Evolutionary conservation across 2,113 vertebrate species (phyloP), one percentile per base, ranked within the genome.

Genomic region (Cynoglossus semilaevis): DNA sequence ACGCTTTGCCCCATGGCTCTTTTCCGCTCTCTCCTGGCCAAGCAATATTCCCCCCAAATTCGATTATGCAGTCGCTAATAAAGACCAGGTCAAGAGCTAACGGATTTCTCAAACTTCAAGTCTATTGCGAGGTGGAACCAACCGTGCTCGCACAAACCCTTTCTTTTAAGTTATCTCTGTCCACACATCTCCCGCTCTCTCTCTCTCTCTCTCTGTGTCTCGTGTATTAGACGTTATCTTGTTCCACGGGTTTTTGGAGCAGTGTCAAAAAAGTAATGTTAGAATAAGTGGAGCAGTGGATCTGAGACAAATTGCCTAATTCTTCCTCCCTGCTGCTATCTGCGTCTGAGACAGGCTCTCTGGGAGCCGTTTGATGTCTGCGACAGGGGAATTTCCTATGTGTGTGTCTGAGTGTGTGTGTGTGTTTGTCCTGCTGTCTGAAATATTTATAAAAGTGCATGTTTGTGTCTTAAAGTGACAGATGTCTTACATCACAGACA

Each of bases 11-110:
- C 91, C 40, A 1, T 53, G 88, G 94, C 91, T 76, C 80, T 89
- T 92, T 93, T 91, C 91, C 91, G n/a, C 87, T 75, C 89, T 80
- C 72, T 37, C 80, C 84, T 79, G 87, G 91, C 92, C 86, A 88
- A 93, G 80, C 83, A 92, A 90, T 88, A 90, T 76, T 72, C 84
- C 61, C 74, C 67, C 76, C 77, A 91, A 96, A 97, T 96, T 92
- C 86, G 94, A 97, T 97, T 97, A 97, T 92, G 90, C 90, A 88
- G 83, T 89, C 79, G 81, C 91, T 96, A 96, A 97, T 97, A 92
- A 92, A 92, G 72, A 94, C 88, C 95, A 96, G 94, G 89, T 93
- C 90, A 90, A 92, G 87, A 79, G 90, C 88, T 65, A 60, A 87
- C 76, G 77, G 73, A 78, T 74, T 85, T 67, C 76, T 82, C 49